Base-by-base conservation (phyloP, 2,113 vertebrate genomes). In the Thryonomys swinderianus region DNA sequence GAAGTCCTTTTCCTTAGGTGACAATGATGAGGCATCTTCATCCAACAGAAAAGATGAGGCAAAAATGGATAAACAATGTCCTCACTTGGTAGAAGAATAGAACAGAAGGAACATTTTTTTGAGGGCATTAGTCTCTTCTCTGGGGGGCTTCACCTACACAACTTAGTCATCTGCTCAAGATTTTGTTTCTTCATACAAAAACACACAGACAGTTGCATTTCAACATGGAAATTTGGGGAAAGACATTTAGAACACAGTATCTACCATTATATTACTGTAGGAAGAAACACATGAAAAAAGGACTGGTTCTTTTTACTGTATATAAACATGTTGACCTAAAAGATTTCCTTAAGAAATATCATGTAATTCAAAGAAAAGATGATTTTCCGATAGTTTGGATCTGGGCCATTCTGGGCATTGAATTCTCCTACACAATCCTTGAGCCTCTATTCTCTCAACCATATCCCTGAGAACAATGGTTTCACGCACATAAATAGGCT, bases 321-420 rank as follows among this genome's bases (percentile, higher is more conserved):
- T 42, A 76, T 61, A 66, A 78, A 69, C 37, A 81, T 7, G 12
- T 4, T 76, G n/a, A 76, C 30, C 57, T 30, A 17, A 7, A 67
- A 80, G 21, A 55, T 62, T 83, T 95, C 55, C 61, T 64, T 30
- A 82, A 85, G 18, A 51, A 90, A 85, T 86, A 73, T 23, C 3
- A 9, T 13, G 1, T 67, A 94, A 89, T 85, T 95, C 45, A 12
- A 95, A 82, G 51, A 88, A 73, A 71, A 79, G 25, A 16, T 93
- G 42, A n/a, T 80, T 88, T 91, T 88, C 62, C 74, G 21, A 59
- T 42, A 76, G 17, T 34, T 62, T 69, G 25, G 17, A 37, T 34
- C 59, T 21, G 71, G 81, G 13, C 12, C 18, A 83, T 62, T 59
- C 45, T 53, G 17, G 18, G 12, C 25, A 61, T 37, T 51, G 45